Base-by-base conservation (phyloP, 2,888 invertebrate species). In the Leucophenga maculata region DNA sequence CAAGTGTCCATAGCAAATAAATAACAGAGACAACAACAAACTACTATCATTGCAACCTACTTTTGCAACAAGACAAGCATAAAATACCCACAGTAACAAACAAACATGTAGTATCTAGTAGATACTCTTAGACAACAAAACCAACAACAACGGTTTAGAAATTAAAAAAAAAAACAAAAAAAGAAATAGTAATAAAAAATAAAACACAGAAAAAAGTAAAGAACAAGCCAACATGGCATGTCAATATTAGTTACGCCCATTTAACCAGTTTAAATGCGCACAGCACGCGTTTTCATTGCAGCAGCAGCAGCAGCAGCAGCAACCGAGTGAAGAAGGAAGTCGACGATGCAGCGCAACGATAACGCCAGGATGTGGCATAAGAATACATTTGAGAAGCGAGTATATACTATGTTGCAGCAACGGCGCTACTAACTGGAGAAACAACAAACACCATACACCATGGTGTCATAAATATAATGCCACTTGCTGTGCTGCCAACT, bases 211-310 rank as follows among this genome's bases (percentile, higher is more conserved):
- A 59, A 65, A 62, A 60, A 54, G 57, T 64, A 69, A 72, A 72
- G 71, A 60, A 16, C 52, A 52, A 54, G 69, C 64, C 67, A 81
- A 78, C 75, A 60, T 48, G 46, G 32, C 73, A 76, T 80, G 80
- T 78, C 80, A 80, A 78, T 77, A 80, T 77, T 74, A 72, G 77
- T 73, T 46, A 80, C 81, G 75, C 78, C 81, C 78, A 78, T 76
- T 75, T 79, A 76, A 78, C 74, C 75, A 75, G 77, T 75, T 74
- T 76, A 76, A 75, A 67, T 20, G 46, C 48, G 48, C 14, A 18
- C 26, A 26, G 22, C 46, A 77, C 73, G 75, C 77, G 75, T 75
- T 73, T 39, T 39, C 39, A 39, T 39, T 6, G 39, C 1, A 13
- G 11, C 59, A 16, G 9, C 6, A 6, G 9, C 59, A 66, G n/a